phyloP scores from a whole-genome alignment of 2,113 vertebrate genomes.

The Sceloporus tristichus region DNA sequence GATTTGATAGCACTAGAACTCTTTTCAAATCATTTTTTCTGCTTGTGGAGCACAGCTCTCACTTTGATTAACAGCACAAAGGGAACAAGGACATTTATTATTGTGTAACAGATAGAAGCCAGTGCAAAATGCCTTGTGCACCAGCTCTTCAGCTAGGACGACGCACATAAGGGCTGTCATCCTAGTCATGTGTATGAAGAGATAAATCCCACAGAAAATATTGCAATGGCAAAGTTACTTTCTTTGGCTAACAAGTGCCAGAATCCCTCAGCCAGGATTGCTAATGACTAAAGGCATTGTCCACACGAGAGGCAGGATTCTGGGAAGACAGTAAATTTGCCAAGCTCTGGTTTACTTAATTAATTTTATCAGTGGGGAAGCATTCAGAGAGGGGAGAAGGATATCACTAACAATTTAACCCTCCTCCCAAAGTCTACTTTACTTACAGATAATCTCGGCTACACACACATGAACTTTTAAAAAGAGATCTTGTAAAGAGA shows the following conservation, averaged over 20 bases:
- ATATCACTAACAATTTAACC: neutral
- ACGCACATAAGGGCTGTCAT: neutral
- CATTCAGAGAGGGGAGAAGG: neutral
- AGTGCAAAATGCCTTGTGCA: slow-evolving; percentile 4
- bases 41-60: slow-evolving; percentile 48
- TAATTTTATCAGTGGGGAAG: neutral
- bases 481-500: neutral
- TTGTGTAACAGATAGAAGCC: neutral
- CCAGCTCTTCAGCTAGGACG: neutral
- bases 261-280: neutral
- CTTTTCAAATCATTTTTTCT: slow-evolving; percentile 39
- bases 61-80: slow-evolving; percentile 54
- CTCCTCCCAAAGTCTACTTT: neutral
- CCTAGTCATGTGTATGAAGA: neutral
- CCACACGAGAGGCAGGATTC: too few species aligned
- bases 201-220: neutral
- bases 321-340: too few species aligned
- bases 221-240: neutral
- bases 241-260: neutral
- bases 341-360: neutral
- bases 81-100: slow-evolving; percentile 39
- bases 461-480: neutral
- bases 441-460: neutral
- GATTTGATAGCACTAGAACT: slow-evolving; percentile 7
- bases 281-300: too few species aligned